Evolutionary conservation across 2,113 vertebrate species (phyloP).

Genomic region (Lophura nycthemera): DNA sequence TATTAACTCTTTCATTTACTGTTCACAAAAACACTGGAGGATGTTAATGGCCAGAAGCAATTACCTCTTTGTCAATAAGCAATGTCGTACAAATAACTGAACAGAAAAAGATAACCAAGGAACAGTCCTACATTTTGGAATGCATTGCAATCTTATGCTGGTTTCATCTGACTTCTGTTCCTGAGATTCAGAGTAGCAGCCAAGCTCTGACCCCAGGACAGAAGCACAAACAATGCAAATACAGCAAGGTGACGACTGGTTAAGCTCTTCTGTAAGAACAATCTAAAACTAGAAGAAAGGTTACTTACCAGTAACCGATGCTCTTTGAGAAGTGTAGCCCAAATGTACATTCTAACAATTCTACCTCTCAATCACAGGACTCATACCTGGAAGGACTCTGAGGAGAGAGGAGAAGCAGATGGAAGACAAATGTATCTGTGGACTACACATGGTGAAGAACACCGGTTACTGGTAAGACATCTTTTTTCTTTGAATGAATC

Average conservation of each 20-base stretch:
- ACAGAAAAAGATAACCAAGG: not conserved
- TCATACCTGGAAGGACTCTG: slow-evolving; percentile 69
- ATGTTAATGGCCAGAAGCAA: not conserved
- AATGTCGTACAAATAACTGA: not conserved
- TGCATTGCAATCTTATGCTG: not conserved
- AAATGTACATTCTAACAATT: slow-evolving; percentile 62
- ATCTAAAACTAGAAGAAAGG: slow-evolving; percentile 59
- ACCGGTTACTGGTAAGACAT: slow-evolving; percentile 39
- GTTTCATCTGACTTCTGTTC: not conserved
- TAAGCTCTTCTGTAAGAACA: slow-evolving; percentile 19
- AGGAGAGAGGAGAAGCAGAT: slow-evolving; percentile 71
- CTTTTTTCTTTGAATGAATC: slow-evolving; percentile 14
- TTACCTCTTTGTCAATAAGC: not conserved
- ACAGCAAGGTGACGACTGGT: not conserved
- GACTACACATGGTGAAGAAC: slow-evolving; percentile 55
- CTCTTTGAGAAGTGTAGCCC: slow-evolving; percentile 65
- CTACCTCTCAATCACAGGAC: slow-evolving; percentile 66
- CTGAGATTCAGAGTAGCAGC: not conserved
- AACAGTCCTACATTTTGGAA: not conserved
- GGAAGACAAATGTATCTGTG: slow-evolving; percentile 61
- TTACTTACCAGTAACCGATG: slow-evolving; percentile 66
- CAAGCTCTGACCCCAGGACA: not conserved
- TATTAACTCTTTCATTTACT: not conserved
- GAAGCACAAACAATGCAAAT: not conserved
- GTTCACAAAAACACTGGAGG: not conserved